phyloP scores from a whole-genome alignment of 2,888 invertebrate species.

The Drosophila picticornis region DNA sequence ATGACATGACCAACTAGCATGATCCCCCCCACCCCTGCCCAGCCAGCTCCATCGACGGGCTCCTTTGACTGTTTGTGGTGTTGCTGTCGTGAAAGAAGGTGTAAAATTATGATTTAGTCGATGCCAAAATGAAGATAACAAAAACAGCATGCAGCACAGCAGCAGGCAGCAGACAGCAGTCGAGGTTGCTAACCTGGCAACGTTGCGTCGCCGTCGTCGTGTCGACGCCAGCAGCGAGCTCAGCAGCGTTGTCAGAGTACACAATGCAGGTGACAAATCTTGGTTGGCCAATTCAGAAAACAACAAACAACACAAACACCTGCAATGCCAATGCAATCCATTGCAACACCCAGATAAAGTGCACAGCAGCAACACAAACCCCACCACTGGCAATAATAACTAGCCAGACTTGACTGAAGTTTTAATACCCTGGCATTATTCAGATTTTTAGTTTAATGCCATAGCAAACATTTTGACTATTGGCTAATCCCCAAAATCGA shows the following conservation, averaged over 20 bases:
- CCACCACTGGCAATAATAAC: slow-evolving; percentile 1
- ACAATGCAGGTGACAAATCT: slow-evolving; percentile 77
- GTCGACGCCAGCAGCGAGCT: slow-evolving; percentile 33
- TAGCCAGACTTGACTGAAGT: not conserved
- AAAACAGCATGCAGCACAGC: slow-evolving; percentile 42
- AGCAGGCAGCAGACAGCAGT: not conserved
- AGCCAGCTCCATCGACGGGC: not conserved
- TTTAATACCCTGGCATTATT: slow-evolving; percentile 6
- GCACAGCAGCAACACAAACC: slow-evolving; percentile 13
- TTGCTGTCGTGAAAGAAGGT: slow-evolving; percentile 70
- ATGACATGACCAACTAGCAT: slow-evolving; percentile 50
- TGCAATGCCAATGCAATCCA: slow-evolving; percentile 65
- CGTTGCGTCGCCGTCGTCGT: slow-evolving; percentile 21
- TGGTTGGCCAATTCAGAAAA: slow-evolving; percentile 58
- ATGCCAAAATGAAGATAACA: slow-evolving; percentile 75
- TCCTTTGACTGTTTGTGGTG: not conserved
- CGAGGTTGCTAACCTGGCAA: slow-evolving; percentile 13
- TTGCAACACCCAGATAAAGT: slow-evolving; percentile 26
- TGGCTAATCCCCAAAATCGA: not conserved
- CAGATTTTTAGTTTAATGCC: not conserved
- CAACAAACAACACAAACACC: slow-evolving; percentile 58
- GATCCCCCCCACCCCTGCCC: not conserved
- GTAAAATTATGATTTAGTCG: slow-evolving; percentile 80
- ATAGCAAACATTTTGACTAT: not conserved
- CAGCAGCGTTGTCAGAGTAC: slow-evolving; percentile 20